These are phyloP conservation scores for Babylonia areolata DNA, from an alignment of 1,140 invertebrate species.

Conservation along the genomic window DNA sequence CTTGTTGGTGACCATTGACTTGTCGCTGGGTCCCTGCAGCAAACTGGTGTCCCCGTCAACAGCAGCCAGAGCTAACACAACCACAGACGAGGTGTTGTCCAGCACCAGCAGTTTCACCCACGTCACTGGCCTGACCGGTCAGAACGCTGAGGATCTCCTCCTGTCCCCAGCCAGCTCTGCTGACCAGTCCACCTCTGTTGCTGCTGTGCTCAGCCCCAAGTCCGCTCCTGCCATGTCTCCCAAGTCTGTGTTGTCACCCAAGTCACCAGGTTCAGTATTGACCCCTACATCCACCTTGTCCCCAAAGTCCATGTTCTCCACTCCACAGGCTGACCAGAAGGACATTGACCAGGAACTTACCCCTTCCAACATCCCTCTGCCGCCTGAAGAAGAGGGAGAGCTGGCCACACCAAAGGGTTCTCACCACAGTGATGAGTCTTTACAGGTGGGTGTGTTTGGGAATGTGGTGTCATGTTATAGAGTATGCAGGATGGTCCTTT, in stretches of 20 bases:
- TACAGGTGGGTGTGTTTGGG: neutral
- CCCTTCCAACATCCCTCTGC: slow-evolving; percentile 61
- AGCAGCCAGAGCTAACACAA: neutral
- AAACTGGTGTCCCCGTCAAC: neutral
- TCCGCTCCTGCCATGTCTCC: neutral
- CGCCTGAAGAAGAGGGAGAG: slow-evolving; percentile 60
- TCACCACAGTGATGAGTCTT: slow-evolving; percentile 11
- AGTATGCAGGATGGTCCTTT: too few relatives aligned
- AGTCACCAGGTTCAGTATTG: slow-evolving; percentile 24
- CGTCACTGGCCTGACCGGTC: slow-evolving; percentile 66
- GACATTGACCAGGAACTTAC: slow-evolving; percentile 51
- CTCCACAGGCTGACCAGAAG: slow-evolving; percentile 44
- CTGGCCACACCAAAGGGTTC: slow-evolving; percentile 55
- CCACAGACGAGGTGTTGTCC: slow-evolving; percentile 43
- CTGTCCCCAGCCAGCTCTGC: slow-evolving; percentile 60
- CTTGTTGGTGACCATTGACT: neutral
- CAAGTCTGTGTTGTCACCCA: slow-evolving; percentile 3
- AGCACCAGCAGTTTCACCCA: slow-evolving; percentile 73
- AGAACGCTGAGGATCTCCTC: slow-evolving; percentile 59
- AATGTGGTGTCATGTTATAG: neutral
- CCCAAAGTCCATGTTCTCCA: slow-evolving; percentile 54
- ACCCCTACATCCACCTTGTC: slow-evolving; percentile 25
- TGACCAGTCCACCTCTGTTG: slow-evolving; percentile 43
- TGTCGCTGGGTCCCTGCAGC: neutral
- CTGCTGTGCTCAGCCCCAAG: slow-evolving; percentile 24